Evolutionary conservation across 1,140 invertebrate genomes (phyloP), one percentile per base, ranked within the genome.

Genomic region (Tyrophagus putrescentiae): DNA sequence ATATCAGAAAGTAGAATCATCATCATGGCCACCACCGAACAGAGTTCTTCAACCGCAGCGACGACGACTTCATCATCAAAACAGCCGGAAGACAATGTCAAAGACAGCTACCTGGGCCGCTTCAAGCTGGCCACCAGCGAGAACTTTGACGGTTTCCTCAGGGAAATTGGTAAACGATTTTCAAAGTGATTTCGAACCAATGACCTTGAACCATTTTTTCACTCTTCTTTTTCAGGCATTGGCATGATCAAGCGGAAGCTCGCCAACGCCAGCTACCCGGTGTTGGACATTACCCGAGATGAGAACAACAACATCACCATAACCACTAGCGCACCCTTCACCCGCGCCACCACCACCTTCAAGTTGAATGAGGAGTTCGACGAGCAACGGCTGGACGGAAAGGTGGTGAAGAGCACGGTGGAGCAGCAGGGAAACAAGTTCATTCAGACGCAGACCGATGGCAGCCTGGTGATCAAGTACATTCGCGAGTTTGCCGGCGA

Each of bases 331-430:
- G 36, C 36, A 27, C 11, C 48, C 11, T 13, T 50, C 48, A 50
- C n/a, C n/a, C 11, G 11, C 11, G 11, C 11, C 11, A 50, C 11
- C 48, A 50, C 23, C 48, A 50, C 48, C 11, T 50, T 50, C 21
- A 11, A 50, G 48, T 23, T 50, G 48, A 27, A 23, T 11, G 79
- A 84, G 63, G 84, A 87, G 70, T 87, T 91, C 70, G 83, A 88
- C 7, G 85, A 92, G 67, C 82, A 82, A 64, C 90, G 87, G 6
- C 76, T 83, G n/a, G 87, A 92, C 70, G 87, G 86, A 7, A 76
- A 84, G 39, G 82, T 80, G 68, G 87, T 92, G 18, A 87, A 86
- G 64, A 57, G 60, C 31, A 16, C 25, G 18, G 36, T 65, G n/a
- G n/a, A n/a, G 18, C 33, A 63, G 33, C 68, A 72, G 25, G 58